Base-by-base conservation (phyloP, 2,888 invertebrate genomes). In the Oegoconia quadripuncta region DNA sequence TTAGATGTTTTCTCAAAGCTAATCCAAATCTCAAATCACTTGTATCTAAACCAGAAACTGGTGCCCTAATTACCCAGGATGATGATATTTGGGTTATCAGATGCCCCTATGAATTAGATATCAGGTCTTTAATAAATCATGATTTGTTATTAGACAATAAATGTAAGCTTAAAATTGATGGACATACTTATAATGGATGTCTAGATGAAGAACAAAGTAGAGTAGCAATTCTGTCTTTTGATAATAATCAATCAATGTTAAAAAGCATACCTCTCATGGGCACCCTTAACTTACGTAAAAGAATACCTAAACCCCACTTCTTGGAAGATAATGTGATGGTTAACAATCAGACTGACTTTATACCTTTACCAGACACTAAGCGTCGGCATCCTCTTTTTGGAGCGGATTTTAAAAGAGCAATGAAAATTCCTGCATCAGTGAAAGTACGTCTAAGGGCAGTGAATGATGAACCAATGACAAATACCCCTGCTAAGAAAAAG, bases 381-480 rank as follows among this genome's bases (percentile, higher is more conserved):
- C 69, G 67, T 41, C 69, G 83, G 1, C 84, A 84, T 55, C 84
- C 83, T 4, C 60, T 84, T 1, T 80, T 84, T 53, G 83, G 83
- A 1, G 46, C 62, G 1, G 50, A 79, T 49, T 84, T 78, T 49
- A 76, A 74, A 44, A 73, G 65, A 42, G 64, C 68, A 6, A 60
- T 77, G 3, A 74, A 75, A 52, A 39, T 80, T 33, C 65, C 75
- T 4, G 23, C 55, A 20, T 41, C 51, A n/a, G 51, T 74, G 27
- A 52, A 54, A 9, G 57, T 64, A 39, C 57, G 72, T 2, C 55
- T 77, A 28, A 53, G 59, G 12, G 37, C 36, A 30, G 34, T 2
- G 7, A 14, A 29, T 23, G 23, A 8, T 5, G 34, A 34, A 25
- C 25, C n/a, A 3, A 3, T 26, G n/a, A 16, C 14, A 9, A 3